These are phyloP conservation scores for Bibio marci DNA, from an alignment of 2,888 invertebrate genomes.

Conservation along the genomic window DNA sequence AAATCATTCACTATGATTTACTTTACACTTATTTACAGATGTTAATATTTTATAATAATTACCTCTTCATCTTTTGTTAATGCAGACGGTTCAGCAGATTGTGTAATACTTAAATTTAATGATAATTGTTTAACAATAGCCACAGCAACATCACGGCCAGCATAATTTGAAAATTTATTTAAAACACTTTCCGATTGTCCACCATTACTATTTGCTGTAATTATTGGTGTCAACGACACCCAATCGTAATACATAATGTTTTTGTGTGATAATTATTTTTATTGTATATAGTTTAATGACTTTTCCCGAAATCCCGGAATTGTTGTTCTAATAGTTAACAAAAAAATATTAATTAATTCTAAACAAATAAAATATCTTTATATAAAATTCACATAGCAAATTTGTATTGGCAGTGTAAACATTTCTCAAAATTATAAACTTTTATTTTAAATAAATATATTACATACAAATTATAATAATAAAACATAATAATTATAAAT, in stretches of 20 bases:
- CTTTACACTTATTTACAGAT: background rate
- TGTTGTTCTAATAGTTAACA: too few relatives aligned
- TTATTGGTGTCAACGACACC: conserved; percentile 32
- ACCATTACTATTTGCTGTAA: conserved; percentile 30
- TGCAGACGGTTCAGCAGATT: conserved; percentile 68
- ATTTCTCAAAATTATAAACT: too few relatives aligned
- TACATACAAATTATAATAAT: too few relatives aligned
- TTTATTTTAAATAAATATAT: too few relatives aligned
- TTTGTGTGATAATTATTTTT: too few relatives aligned
- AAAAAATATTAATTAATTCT: too few relatives aligned
- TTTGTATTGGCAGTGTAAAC: too few relatives aligned
- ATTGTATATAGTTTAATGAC: too few relatives aligned
- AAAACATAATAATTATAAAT: too few relatives aligned
- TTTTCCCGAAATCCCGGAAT: too few relatives aligned
- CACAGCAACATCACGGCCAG: conserved; percentile 42
- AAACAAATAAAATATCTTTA: too few relatives aligned
- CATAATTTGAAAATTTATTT: conserved; percentile 38
- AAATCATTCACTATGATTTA: conserved; percentile 4
- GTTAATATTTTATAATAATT: background rate
- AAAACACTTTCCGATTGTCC: conserved; percentile 37
- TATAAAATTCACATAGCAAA: too few relatives aligned
- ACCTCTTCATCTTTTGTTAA: conserved; percentile 34
- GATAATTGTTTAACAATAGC: conserved; percentile 43
- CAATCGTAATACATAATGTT: conserved; percentile 37
- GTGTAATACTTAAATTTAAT: conserved; percentile 48